These are phyloP conservation scores for Brachionus rotundiformis DNA, from an alignment of 1,140 invertebrate species.

Conservation along the genomic window DNA sequence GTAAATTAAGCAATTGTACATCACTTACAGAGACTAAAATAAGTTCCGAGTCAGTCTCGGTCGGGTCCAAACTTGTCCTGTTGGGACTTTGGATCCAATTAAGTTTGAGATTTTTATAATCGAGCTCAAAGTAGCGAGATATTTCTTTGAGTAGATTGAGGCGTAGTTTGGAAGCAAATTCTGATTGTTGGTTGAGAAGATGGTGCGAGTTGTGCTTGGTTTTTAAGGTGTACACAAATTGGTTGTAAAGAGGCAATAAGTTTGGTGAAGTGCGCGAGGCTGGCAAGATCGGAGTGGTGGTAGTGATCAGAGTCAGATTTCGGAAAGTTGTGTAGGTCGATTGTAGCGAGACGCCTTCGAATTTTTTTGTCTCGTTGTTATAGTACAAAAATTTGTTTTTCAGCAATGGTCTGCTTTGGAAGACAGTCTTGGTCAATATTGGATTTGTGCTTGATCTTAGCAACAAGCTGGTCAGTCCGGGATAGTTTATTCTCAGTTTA, in stretches of 20 bases:
- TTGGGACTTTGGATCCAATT: slow-evolving; percentile 40
- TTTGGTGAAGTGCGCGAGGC: background rate
- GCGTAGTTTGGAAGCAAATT: slow-evolving; percentile 31
- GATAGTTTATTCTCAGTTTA: slow-evolving; percentile 38
- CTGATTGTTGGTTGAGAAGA: slow-evolving; percentile 32
- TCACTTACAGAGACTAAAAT: slow-evolving; percentile 36
- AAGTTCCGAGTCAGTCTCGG: background rate
- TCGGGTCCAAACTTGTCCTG: background rate
- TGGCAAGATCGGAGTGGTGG: background rate
- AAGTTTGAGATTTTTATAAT: background rate
- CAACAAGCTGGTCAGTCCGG: background rate
- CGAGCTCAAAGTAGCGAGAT: background rate
- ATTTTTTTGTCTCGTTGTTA: slow-evolving; percentile 22
- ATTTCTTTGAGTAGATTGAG: slow-evolving; percentile 27
- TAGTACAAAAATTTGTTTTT: slow-evolving; percentile 41
- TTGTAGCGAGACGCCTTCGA: slow-evolving; percentile 43
- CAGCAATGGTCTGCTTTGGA: background rate
- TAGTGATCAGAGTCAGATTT: slow-evolving; percentile 20
- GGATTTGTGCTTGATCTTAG: slow-evolving; percentile 14
- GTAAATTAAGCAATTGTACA: slow-evolving; percentile 24
- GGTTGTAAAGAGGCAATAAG: background rate
- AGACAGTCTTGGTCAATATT: background rate
- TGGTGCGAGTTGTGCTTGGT: background rate
- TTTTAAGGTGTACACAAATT: slow-evolving; percentile 36
- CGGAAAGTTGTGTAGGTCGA: background rate